These are phyloP conservation scores for Neodon shergylaensis DNA, from an alignment of 2,113 vertebrate species.

Conservation along the genomic window DNA sequence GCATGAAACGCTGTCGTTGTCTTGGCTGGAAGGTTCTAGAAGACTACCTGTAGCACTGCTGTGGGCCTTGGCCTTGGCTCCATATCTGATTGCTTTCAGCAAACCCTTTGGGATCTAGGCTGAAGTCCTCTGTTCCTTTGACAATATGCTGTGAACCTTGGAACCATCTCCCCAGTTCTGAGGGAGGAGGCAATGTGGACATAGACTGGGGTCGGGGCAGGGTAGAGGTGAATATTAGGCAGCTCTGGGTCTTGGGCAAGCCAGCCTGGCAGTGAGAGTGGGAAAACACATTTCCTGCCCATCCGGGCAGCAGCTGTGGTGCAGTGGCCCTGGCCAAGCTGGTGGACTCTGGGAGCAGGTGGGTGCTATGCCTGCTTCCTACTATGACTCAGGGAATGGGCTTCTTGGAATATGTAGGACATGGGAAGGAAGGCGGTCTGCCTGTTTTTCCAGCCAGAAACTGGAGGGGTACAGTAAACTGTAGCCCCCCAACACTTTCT, in stretches of 20 bases:
- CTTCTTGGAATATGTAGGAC: background rate
- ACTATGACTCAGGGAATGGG: background rate
- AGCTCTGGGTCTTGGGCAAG: conserved; percentile 1
- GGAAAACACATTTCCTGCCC: conserved; percentile 58
- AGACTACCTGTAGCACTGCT: background rate
- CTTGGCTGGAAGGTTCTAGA: background rate
- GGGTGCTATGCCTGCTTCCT: background rate
- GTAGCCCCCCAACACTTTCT: background rate
- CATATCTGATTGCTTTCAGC: background rate
- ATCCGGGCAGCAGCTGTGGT: conserved; percentile 47
- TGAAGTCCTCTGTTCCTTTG: fast-evolving
- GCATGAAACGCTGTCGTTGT: background rate
- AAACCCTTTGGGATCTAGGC: background rate
- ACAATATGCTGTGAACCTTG: background rate
- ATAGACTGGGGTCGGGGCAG: too few relatives aligned
- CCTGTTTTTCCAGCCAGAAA: too few relatives aligned
- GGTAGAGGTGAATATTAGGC: background rate
- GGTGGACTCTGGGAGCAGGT: background rate
- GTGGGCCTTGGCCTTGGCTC: background rate
- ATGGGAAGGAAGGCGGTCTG: background rate
- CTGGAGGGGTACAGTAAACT: background rate
- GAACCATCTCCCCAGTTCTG: background rate
- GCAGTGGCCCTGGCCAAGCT: background rate
- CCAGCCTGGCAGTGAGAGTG: background rate
- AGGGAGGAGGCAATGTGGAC: background rate